Evolutionary conservation across 2,888 invertebrate species (phyloP).

Genomic region (Melieria crassipennis): DNA sequence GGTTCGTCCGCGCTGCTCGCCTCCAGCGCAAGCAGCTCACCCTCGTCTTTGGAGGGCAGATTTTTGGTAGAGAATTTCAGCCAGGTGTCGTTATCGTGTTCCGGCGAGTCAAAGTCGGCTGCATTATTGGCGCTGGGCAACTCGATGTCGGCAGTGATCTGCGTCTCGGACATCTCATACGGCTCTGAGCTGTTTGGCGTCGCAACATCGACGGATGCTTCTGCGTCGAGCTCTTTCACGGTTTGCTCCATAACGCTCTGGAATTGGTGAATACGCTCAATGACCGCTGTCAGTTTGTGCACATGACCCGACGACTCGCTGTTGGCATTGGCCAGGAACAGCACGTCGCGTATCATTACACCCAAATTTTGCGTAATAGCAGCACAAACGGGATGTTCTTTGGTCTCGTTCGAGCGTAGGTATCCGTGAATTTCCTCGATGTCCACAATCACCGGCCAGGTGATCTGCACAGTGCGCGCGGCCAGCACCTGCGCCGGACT

Average conservation of each 20-base stretch:
- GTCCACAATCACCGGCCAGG: constrained; percentile 55
- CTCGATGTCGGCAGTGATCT: not conserved
- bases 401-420: constrained; percentile 38
- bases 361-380: constrained; percentile 44
- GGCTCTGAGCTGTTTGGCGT: not conserved
- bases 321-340: constrained; percentile 51
- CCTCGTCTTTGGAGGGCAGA: constrained; percentile 34
- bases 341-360: constrained; percentile 48
- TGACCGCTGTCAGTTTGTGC: constrained; percentile 46
- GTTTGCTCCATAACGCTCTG: constrained; percentile 41
- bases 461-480: constrained; percentile 51
- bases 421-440: constrained; percentile 48
- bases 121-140: too few relatives aligned
- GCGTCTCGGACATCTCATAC: not conserved
- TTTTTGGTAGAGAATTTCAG: constrained; percentile 16
- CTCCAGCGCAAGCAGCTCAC: constrained; percentile 41
- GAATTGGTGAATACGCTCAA: constrained; percentile 49
- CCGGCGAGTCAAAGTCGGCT: not conserved
- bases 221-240: not conserved
- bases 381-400: constrained; percentile 43
- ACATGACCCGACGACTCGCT: constrained; percentile 36
- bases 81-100: constrained; percentile 7
- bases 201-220: not conserved
- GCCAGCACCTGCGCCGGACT: constrained; percentile 55
- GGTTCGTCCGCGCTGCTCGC: constrained; percentile 40